Evolutionary conservation across 2,797 vertebrate genomes (phyloP).

Genomic region (Rhinatrema bivittatum): DNA sequence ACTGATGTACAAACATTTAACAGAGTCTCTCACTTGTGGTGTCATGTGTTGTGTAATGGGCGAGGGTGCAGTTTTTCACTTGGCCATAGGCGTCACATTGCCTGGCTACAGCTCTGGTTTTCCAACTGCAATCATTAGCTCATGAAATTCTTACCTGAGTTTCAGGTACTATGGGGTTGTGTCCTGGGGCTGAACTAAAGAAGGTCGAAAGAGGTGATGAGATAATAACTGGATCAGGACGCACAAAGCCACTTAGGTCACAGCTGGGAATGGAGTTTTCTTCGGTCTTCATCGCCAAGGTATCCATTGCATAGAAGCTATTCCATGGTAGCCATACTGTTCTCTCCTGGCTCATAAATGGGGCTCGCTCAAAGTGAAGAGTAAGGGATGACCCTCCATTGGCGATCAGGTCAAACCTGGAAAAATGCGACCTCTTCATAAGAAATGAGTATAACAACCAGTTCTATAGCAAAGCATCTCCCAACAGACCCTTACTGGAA

Average conservation of each 20-base stretch:
- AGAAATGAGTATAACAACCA: slow-evolving; percentile 13
- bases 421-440: not conserved
- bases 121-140: too few relatives aligned
- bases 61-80: too few relatives aligned
- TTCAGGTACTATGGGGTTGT: slow-evolving; percentile 91
- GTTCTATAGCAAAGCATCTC: too few relatives aligned
- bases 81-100: too few relatives aligned
- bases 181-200: slow-evolving; percentile 85
- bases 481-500: too few relatives aligned
- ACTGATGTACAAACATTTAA: too few relatives aligned
- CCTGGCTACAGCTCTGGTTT: too few relatives aligned
- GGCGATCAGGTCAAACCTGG: slow-evolving; percentile 94
- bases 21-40: too few relatives aligned
- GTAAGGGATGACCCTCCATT: slow-evolving; percentile 91
- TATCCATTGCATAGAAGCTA: slow-evolving; percentile 97
- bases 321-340: slow-evolving; percentile 97
- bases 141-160: too few relatives aligned
- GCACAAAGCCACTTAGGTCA: slow-evolving; percentile 91
- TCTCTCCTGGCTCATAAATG: slow-evolving; percentile 93
- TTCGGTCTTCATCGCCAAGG: slow-evolving; percentile 94
- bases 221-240: slow-evolving; percentile 92
- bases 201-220: slow-evolving; percentile 94
- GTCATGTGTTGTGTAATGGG: too few relatives aligned
- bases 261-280: slow-evolving; percentile 98
- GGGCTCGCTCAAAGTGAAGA: slow-evolving; percentile 89